Percentiles rank a stretch among this genome's conserved stretches.
Conservation (phyloP, 1,140 invertebrate genomes). For the Leucophenga varia region DNA sequence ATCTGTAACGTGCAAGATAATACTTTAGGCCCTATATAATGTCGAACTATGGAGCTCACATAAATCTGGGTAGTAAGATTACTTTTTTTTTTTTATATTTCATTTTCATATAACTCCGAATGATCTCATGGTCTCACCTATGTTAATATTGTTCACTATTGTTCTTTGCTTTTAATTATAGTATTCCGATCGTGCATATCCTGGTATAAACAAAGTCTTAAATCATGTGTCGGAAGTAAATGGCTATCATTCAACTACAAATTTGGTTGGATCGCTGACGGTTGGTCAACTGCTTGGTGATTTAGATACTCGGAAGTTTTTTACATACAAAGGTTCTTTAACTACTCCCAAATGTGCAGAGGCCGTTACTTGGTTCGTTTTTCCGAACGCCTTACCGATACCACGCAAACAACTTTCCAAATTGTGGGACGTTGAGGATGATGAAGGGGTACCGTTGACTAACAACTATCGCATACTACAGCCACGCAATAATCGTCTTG, state of each 20-base stretch:
- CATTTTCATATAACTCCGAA: too few species aligned
- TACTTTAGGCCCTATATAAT: too few species aligned
- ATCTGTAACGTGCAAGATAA: too few species aligned
- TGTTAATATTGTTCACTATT: too few species aligned
- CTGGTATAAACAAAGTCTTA: constrained; percentile 27
- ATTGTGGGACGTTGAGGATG: constrained; percentile 26
- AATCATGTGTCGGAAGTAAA: constrained; percentile 11
- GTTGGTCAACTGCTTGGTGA: constrained; percentile 63
- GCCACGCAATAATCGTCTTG: constrained; percentile 60
- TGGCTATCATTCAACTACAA: constrained; percentile 9
- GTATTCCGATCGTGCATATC: constrained; percentile 23
- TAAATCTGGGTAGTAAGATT: too few species aligned
- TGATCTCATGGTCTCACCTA: too few species aligned
- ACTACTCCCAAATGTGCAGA: constrained; percentile 90
- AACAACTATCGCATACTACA: constrained; percentile 31
- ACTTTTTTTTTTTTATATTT: too few species aligned
- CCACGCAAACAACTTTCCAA: constrained; percentile 69
- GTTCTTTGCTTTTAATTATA: background rate
- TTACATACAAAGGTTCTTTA: constrained; percentile 82
- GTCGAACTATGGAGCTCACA: too few species aligned
- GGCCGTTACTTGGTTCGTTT: constrained; percentile 88
- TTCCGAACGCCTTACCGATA: constrained; percentile 75
- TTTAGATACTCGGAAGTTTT: constrained; percentile 63
- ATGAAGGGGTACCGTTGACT: constrained; percentile 15
- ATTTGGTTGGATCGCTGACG: constrained; percentile 30